A percentile compares a stretch with the other conserved stretches of the same genome.
phyloP scores from a whole-genome alignment of 2,888 invertebrate species.

The Phytoseiulus persimilis region DNA sequence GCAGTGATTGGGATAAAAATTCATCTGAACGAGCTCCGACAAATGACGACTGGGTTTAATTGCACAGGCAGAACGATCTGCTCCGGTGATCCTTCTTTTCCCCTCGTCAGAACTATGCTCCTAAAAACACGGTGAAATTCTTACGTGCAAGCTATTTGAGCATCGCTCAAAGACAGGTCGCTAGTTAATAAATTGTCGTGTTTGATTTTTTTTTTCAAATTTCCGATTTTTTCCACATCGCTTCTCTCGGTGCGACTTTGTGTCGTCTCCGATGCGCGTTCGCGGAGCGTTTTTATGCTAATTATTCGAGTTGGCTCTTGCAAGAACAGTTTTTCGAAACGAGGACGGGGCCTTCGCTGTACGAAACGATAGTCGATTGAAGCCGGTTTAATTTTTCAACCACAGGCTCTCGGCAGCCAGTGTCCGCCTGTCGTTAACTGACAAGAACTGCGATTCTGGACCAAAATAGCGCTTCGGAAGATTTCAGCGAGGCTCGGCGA shows the following conservation, averaged over 20 bases:
- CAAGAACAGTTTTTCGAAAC: not conserved
- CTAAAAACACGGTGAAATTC: not conserved
- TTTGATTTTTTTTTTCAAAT: not conserved
- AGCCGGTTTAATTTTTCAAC: not conserved
- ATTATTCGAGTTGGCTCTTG: not conserved
- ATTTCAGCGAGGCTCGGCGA: not conserved
- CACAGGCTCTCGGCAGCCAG: not conserved
- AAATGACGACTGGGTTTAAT: not conserved
- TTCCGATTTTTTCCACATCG: not conserved
- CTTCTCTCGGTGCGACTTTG: not conserved
- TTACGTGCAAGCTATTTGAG: not conserved
- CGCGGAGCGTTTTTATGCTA: not conserved
- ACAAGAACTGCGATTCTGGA: not conserved
- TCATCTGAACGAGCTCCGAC: not conserved
- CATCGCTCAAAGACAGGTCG: not conserved
- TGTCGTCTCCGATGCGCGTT: not conserved
- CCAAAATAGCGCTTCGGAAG: not conserved
- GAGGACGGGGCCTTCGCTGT: not conserved
- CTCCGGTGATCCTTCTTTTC: not conserved
- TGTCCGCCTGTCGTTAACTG: not conserved
- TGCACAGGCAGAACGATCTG: not conserved
- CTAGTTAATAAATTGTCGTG: slow-evolving; percentile 5
- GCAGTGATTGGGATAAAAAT: not conserved
- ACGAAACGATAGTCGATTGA: not conserved
- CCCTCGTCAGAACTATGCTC: not conserved